Conservation (phyloP, 2,113 vertebrate genomes). For the Halichoerus grypus region DNA sequence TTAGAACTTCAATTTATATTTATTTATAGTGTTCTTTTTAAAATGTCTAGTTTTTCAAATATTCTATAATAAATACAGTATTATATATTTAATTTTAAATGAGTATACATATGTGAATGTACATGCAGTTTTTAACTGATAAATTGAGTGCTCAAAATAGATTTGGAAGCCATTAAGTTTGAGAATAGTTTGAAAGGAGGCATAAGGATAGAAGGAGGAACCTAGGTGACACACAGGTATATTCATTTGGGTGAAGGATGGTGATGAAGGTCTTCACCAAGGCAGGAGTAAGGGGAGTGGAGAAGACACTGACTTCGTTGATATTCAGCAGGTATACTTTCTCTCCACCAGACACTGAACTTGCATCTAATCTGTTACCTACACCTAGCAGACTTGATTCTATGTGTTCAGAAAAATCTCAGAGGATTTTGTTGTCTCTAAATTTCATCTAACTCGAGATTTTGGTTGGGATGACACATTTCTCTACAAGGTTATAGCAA, state of each 20-base stretch:
- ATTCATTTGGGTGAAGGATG: neutral
- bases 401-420: neutral
- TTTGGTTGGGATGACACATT: neutral
- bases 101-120: neutral
- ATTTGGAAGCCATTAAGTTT: neutral
- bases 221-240: neutral
- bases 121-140: neutral
- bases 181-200: neutral
- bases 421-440: neutral
- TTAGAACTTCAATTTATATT: neutral
- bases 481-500: neutral
- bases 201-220: neutral
- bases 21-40: neutral
- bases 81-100: neutral
- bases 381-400: neutral
- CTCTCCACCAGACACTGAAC: neutral
- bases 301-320: accelerated
- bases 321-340: accelerated
- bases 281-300: accelerated
- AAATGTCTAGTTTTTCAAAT: neutral
- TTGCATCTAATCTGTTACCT: neutral
- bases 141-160: neutral
- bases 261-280: neutral
- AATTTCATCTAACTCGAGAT: neutral
- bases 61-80: neutral